A percentile compares a stretch with the other conserved stretches of the same genome.
Conservation (phyloP, 2,888 invertebrate species). For the Pandemis corylana region DNA sequence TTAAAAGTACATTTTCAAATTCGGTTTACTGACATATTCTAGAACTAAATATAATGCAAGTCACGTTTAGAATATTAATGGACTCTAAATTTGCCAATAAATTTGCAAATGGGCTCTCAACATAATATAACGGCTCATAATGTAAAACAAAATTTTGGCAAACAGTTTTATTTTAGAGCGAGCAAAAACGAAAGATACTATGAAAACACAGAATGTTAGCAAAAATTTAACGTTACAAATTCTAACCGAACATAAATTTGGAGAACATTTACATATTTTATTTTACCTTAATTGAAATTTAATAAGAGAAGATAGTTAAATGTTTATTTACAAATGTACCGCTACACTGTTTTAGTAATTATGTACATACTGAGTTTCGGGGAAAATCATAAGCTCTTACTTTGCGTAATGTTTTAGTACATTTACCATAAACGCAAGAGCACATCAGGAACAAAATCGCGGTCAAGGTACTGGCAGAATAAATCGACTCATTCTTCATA, state of each 20-base stretch:
- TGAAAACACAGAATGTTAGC: conserved; percentile 25
- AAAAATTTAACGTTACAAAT: conserved; percentile 24
- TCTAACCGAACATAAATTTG: conserved; percentile 30
- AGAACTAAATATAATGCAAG: background rate
- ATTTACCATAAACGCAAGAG: too few relatives aligned
- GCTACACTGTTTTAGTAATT: too few relatives aligned
- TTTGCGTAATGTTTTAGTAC: too few relatives aligned
- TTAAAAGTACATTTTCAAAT: too few relatives aligned
- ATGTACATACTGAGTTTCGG: too few relatives aligned
- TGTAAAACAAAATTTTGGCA: background rate
- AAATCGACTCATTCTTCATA: too few relatives aligned
- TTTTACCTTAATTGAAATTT: conserved; percentile 33
- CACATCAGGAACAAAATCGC: too few relatives aligned
- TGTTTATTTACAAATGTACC: background rate
- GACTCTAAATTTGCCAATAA: background rate
- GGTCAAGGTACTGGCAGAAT: too few relatives aligned
- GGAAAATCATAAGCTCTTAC: too few relatives aligned
- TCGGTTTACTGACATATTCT: too few relatives aligned
- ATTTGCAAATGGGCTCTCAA: background rate
- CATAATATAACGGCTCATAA: conserved; percentile 25
- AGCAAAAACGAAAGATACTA: conserved; percentile 15
- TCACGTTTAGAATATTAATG: background rate
- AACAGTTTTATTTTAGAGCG: conserved; percentile 22
- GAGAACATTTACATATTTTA: conserved; percentile 33
- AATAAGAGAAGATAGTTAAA: conserved; percentile 23